phyloP scores from a whole-genome alignment of 1,140 invertebrate genomes.

The Macrostomum lignano region DNA sequence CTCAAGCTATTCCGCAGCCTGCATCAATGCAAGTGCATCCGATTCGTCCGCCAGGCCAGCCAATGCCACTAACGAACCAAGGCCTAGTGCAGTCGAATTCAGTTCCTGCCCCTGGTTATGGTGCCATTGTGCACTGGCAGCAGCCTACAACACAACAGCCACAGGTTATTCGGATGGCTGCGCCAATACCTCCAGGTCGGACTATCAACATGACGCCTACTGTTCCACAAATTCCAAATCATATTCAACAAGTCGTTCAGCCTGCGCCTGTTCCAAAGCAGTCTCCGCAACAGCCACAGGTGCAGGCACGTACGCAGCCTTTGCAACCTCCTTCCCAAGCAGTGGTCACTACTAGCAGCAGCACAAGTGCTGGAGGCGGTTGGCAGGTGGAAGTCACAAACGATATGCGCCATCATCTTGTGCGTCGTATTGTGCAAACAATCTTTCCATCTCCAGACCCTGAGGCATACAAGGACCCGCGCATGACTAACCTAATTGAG shows the following conservation, averaged over 20 bases:
- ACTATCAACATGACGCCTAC: background rate
- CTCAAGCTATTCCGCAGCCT: background rate
- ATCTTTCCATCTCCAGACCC: slow-evolving; percentile 81
- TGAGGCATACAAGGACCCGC: slow-evolving; percentile 54
- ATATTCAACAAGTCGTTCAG: too few species aligned
- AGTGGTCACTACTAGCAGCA: background rate
- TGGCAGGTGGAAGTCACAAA: background rate
- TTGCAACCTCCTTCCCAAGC: background rate
- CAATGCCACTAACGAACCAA: background rate
- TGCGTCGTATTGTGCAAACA: slow-evolving; percentile 45
- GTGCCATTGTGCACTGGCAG: background rate
- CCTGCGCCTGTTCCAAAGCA: too few species aligned
- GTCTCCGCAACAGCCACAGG: background rate
- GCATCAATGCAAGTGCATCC: background rate
- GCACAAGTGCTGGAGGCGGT: background rate
- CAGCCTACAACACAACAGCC: background rate
- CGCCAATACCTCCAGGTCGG: background rate
- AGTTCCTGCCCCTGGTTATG: background rate
- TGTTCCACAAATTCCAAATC: too few species aligned
- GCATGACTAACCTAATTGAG: slow-evolving; percentile 71
- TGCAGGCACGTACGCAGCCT: background rate
- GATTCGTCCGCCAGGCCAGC: background rate
- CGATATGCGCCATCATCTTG: background rate
- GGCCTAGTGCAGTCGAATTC: background rate
- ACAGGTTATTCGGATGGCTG: background rate